A percentile compares a stretch with the other conserved stretches of the same genome.
phyloP scores from a whole-genome alignment of 2,797 vertebrate genomes.

The Danio kyathit region DNA sequence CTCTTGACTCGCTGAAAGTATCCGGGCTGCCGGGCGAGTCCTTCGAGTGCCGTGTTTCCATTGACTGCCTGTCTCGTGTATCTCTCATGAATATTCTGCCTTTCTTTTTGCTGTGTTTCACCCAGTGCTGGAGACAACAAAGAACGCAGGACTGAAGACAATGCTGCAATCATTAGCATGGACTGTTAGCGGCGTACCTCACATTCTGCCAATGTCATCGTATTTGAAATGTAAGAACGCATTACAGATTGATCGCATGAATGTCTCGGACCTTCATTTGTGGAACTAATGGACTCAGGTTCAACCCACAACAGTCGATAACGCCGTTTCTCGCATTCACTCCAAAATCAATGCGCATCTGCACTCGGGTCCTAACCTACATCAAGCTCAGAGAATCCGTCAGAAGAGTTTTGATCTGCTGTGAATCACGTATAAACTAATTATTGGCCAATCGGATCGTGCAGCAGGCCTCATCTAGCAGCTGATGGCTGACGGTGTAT shows the following conservation, averaged over 20 bases:
- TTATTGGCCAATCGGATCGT: conserved; percentile 31
- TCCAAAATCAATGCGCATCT: conserved; percentile 49
- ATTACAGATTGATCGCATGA: conserved; percentile 44
- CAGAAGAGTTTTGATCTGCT: conserved; percentile 48
- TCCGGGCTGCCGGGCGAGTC: conserved; percentile 58
- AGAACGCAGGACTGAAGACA: conserved; percentile 24
- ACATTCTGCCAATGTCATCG: conserved; percentile 29
- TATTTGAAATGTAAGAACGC: conserved; percentile 26
- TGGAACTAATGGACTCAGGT: conserved; percentile 55
- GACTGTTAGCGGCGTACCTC: conserved; percentile 14
- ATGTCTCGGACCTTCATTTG: conserved; percentile 38
- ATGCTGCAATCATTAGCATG: conserved; percentile 40
- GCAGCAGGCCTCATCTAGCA: background rate
- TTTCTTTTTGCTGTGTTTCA: conserved; percentile 24
- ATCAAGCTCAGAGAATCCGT: conserved; percentile 20
- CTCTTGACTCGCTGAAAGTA: conserved; percentile 65
- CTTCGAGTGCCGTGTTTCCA: conserved; percentile 48
- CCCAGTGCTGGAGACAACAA: background rate
- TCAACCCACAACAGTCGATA: conserved; percentile 50
- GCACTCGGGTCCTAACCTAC: conserved; percentile 34
- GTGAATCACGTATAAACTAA: conserved; percentile 32
- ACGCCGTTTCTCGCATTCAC: conserved; percentile 30
- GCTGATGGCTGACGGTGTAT: background rate
- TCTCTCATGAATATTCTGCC: conserved; percentile 49
- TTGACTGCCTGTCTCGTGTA: conserved; percentile 46